These are phyloP conservation scores for Mormoops blainvillei DNA, from an alignment of 2,113 vertebrate species.

Conservation along the genomic window DNA sequence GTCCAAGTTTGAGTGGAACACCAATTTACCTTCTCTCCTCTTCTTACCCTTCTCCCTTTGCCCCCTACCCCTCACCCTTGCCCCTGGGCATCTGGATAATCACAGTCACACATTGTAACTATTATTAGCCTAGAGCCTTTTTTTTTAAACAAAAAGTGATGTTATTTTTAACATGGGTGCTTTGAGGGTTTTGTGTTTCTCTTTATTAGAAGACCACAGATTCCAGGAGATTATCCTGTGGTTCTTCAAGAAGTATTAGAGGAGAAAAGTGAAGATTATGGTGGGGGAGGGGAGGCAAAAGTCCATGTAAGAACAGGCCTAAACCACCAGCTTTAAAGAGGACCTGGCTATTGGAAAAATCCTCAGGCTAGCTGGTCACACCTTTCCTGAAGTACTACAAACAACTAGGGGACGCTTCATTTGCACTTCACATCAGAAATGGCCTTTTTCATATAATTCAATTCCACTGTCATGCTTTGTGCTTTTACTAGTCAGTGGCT, in stretches of 20 bases:
- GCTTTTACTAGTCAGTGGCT: constrained; percentile 52
- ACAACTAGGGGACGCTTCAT: constrained; percentile 47
- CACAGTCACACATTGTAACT: constrained; percentile 33
- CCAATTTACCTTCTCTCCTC: background rate
- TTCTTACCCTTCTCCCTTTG: background rate
- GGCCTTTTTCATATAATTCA: constrained; percentile 67
- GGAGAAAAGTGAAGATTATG: constrained; percentile 35
- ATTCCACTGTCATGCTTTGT: constrained; percentile 58
- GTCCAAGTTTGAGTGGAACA: background rate
- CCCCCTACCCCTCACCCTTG: background rate
- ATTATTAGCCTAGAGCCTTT: background rate
- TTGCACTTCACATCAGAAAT: constrained; percentile 55
- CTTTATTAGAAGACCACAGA: constrained; percentile 31
- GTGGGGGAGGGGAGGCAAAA: constrained; percentile 34
- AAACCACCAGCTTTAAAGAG: constrained; percentile 58
- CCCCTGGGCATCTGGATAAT: constrained; percentile 42
- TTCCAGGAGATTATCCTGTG: background rate
- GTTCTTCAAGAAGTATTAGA: constrained; percentile 39
- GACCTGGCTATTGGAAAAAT: constrained; percentile 52
- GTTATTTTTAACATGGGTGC: constrained; percentile 24
- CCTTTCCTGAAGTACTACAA: background rate
- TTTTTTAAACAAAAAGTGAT: constrained; percentile 22
- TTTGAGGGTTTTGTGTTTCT: background rate
- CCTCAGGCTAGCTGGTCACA: constrained; percentile 47
- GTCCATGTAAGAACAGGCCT: constrained; percentile 50